These are phyloP conservation scores for Trilocha varians DNA, from an alignment of 2,888 invertebrate genomes.

Conservation along the genomic window DNA sequence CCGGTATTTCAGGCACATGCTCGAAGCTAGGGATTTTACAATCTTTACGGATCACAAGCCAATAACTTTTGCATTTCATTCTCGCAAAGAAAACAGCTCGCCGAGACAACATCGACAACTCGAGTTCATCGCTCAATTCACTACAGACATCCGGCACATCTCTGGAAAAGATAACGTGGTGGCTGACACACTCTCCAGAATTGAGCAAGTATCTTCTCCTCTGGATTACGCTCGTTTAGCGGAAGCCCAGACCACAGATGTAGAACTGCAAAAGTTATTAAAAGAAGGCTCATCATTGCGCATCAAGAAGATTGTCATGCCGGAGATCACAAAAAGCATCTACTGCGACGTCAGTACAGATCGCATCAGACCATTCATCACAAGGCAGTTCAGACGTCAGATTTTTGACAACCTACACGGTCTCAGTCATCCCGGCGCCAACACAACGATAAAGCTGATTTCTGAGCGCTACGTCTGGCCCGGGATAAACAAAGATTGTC, in stretches of 20 bases:
- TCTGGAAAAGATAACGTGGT: conserved; percentile 27
- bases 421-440: conserved; percentile 16
- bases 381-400: conserved; percentile 8
- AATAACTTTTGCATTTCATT: conserved; percentile 6
- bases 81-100: conserved; percentile 1
- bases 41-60: conserved; percentile 10
- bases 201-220: conserved; percentile 13
- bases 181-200: conserved; percentile 30
- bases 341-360: conserved; percentile 14
- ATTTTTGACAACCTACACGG: conserved; percentile 16
- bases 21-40: conserved; percentile 6
- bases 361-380: conserved; percentile 13
- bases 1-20: conserved; percentile 6
- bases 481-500: conserved; percentile 24
- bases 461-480: conserved; percentile 25
- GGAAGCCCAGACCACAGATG: conserved; percentile 10
- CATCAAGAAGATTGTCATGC: conserved; percentile 9
- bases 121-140: conserved; percentile 9
- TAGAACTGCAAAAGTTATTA: conserved; percentile 11
- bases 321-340: conserved; percentile 6
- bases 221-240: conserved; percentile 12
- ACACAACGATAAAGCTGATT: conserved; percentile 17
- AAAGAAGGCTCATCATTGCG: conserved; percentile 6
- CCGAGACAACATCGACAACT: conserved; percentile 8
- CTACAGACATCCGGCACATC: conserved; percentile 8